Evolutionary conservation across 2,888 invertebrate genomes (phyloP), one percentile per base, ranked within the genome.

Genomic region (Polyommatus icarus): DNA sequence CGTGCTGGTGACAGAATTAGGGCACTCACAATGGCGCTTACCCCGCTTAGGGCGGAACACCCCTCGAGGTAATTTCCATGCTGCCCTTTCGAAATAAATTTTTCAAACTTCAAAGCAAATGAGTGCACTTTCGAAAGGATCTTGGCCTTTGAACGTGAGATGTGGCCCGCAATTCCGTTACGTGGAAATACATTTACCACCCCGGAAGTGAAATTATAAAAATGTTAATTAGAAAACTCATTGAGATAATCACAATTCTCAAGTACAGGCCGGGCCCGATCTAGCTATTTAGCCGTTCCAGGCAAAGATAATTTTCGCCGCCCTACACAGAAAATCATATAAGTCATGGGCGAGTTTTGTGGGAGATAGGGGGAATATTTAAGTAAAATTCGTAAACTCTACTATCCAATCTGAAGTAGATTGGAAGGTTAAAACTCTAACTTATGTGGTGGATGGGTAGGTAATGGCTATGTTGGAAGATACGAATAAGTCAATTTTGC

Each of bases 1-100:
- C 59, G 59, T 59, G 59, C 20, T 59, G 59, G 59, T 59, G 59
- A 59, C 59, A 59, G 59, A 59, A 59, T 20, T 59, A 59, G 59
- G 59, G 59, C 59, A 59, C 2, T 59, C 20, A 59, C 59, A 59
- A 59, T 59, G 59, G 59, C 59, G 59, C 57, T n/a, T 57, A n/a
- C 57, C n/a, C 18, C 7, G n/a, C 18, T 59, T 2, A 20, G 59
- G 59, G 59, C 7, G 59, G 20, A 59, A 59, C 59, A 8, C 59
- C 18, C 8, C 59, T 20, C 20, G 59, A n/a, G 59, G 59, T 20
- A 59, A 59, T 59, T 59, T 59, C 20, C 59, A 59, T 59, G 15
- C 18, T n/a, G n/a, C 20, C 59, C 20, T 54, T 54, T 18, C 18
- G 18, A 18, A 18, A 18, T 54, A 1, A 54, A 1, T 54, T 54